phyloP scores from a whole-genome alignment of 2,113 vertebrate species.

The Urocitellus parryii region DNA sequence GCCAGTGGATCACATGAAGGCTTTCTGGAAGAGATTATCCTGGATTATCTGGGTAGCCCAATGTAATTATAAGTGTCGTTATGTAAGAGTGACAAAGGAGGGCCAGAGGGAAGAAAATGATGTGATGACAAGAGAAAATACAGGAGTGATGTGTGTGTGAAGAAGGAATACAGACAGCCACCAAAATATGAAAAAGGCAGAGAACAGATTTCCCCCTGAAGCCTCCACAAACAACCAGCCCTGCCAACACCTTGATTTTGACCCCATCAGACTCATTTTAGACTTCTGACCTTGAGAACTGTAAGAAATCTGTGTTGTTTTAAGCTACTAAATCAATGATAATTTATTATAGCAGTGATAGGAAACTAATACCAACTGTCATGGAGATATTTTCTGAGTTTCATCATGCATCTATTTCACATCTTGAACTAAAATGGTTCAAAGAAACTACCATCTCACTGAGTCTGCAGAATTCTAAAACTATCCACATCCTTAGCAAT shows the following conservation, averaged over 20 bases:
- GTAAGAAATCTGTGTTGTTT: background rate
- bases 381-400: slow-evolving; percentile 15
- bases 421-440: slow-evolving; percentile 42
- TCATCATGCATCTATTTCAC: background rate
- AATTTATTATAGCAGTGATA: background rate
- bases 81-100: too few species aligned
- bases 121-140: background rate
- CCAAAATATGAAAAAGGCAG: background rate
- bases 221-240: background rate
- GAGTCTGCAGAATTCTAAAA: slow-evolving; percentile 84
- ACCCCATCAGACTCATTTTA: background rate
- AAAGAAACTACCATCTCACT: slow-evolving; percentile 57
- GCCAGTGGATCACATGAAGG: background rate
- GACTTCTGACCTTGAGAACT: background rate
- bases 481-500: slow-evolving; percentile 68
- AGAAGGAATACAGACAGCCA: fast-evolving
- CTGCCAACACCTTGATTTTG: background rate
- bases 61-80: background rate
- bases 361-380: slow-evolving; percentile 23
- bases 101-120: background rate
- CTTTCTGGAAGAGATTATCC: background rate
- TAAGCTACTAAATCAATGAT: background rate
- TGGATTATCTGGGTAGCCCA: background rate
- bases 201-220: too few species aligned
- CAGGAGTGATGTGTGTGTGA: fast-evolving